Base-by-base conservation (phyloP, 1,140 invertebrate genomes). In the Rhysida immarginata region DNA sequence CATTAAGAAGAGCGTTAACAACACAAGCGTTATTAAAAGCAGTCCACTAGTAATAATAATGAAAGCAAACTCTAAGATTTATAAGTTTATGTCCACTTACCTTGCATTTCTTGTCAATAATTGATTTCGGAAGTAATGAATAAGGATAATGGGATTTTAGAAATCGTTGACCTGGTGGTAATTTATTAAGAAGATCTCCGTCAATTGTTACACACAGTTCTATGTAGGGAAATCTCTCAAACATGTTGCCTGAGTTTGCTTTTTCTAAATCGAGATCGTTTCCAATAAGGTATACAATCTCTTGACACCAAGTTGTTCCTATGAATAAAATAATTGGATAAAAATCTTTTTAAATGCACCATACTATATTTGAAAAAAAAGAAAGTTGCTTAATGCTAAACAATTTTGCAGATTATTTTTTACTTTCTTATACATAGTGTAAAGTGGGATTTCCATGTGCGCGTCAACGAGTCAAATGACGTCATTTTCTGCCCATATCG, bases 261-360 rank as follows among this genome's bases (percentile, higher is more conserved):
- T 61, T 63, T 24, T 69, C 56, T 41, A 70, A 68, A 57, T 76
- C 65, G 23, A 69, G 54, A 51, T 71, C 64, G 25, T 63, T 68
- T 23, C 63, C 57, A 3, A 77, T 68, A 43, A 75, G 54, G 55
- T 73, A 76, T 5, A 75, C 68, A 24, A 77, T 71, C 63, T 77
- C 75, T 59, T 75, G 72, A 1, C 74, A 59, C 74, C 74, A 77
- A 18, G 75, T 77, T 42, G 71, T 74, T 42, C 75, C 75, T 76
- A 45, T 26, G 60, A 60, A 46, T 35, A 23, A 50, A 49, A 51
- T 25, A 26, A 14, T n/a, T n/a, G n/a, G n/a, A n/a, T n/a, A n/a
- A n/a, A n/a, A n/a, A n/a, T n/a, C n/a, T n/a, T n/a, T n/a, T n/a
- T n/a, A n/a, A n/a, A n/a, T n/a, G n/a, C n/a, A n/a, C n/a, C n/a